Base-by-base conservation (phyloP, 2,113 vertebrate genomes). In the Toxostoma redivivum region DNA sequence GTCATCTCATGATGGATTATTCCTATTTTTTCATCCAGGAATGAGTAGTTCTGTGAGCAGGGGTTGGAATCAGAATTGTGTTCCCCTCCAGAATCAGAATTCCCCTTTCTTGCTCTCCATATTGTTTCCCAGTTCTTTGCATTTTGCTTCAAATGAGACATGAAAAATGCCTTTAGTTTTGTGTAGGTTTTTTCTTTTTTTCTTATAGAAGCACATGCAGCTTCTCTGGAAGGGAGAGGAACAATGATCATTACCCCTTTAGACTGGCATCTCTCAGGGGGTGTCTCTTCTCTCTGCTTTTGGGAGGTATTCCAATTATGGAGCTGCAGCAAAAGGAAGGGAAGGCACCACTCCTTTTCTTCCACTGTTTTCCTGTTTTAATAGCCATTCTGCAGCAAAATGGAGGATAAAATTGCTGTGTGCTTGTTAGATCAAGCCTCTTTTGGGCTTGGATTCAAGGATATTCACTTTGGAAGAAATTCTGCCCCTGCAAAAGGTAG, bases 401-500 rank as follows among this genome's bases (percentile, higher is more conserved):
- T 42, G 13, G 30, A 50, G 47, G 40, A 44, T 24, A 40, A 54
- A 58, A 27, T 45, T 76, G 21, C 64, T n/a, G n/a, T 10, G 9
- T 78, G 8, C 24, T 78, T 66, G 40, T 5, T 38, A 72, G 18
- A 38, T 28, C 7, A 50, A 57, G 17, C 23, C 3, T 5, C 31
- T 70, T 84, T 58, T 44, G 35, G 61, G 22, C 28, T 73, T 78
- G 11, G 19, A 78, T 48, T 88, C 70, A 57, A 66, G 22, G 17
- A 53, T 56, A 51, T 31, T 70, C 30, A 21, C 24, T 79, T 78
- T 35, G 24, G 50, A 48, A 85, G n/a, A 73, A 77, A 73, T 84
- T 42, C 12, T 0, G 1, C 7, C 3, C 21, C 2, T 0, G 1
- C 15, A 48, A 18, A 24, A 79, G 9, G 48, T 7, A 48, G 35